These are phyloP conservation scores for Nibea coibor DNA, from an alignment of 2,113 vertebrate genomes.

Conservation along the genomic window DNA sequence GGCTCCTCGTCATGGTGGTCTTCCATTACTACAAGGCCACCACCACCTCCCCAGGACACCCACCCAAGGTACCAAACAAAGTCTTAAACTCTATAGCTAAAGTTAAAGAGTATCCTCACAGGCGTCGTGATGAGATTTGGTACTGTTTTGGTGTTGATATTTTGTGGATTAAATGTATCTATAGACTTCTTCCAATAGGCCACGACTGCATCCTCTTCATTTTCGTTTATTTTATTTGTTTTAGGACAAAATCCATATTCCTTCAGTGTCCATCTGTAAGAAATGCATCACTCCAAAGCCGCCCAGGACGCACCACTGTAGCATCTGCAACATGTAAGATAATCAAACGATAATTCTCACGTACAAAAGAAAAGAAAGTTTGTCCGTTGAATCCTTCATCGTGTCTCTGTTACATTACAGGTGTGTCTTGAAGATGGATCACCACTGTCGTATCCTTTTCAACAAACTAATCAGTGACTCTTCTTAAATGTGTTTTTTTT, in stretches of 20 bases:
- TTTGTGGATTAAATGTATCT: background rate
- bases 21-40: slow-evolving; percentile 99
- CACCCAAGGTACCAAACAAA: slow-evolving; percentile 89
- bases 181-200: background rate
- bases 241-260: slow-evolving; percentile 67
- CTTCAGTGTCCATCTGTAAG: slow-evolving; percentile 93
- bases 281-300: slow-evolving; percentile 97
- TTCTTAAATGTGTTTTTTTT: too few species aligned
- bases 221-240: background rate
- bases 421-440: slow-evolving; percentile 99
- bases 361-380: background rate
- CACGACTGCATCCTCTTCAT: background rate
- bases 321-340: slow-evolving; percentile 94
- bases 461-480: too few species aligned
- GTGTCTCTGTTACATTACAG: slow-evolving; percentile 75
- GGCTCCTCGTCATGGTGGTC: slow-evolving; percentile 94
- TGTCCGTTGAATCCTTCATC: background rate
- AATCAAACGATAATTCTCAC: background rate
- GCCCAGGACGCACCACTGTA: slow-evolving; percentile 96
- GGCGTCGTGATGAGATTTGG: background rate
- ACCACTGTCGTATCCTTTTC: slow-evolving; percentile 99
- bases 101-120: background rate
- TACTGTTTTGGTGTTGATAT: background rate
- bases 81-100: too few species aligned
- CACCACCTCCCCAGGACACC: slow-evolving; percentile 90